Conservation (phyloP, 2,888 invertebrate genomes). For the Mythimna impura region DNA sequence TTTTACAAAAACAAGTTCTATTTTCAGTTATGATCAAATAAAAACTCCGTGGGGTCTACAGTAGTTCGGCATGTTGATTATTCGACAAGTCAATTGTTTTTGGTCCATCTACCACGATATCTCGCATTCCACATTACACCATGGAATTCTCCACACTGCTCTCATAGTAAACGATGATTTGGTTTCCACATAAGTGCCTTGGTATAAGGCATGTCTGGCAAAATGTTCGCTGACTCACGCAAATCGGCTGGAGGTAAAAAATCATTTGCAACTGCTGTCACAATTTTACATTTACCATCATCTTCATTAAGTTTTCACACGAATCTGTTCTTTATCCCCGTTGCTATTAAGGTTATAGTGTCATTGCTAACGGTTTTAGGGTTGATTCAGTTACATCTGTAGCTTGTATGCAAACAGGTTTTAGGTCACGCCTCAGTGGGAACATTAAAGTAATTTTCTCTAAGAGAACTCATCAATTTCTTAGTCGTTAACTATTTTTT, state of each 20-base stretch:
- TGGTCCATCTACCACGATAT: slow-evolving; percentile 52
- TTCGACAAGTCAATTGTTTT: slow-evolving; percentile 58
- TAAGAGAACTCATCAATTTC: slow-evolving; percentile 81
- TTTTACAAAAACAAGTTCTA: slow-evolving; percentile 43
- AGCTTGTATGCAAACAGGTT: slow-evolving; percentile 58
- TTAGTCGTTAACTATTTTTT: slow-evolving; percentile 76
- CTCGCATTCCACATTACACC: slow-evolving; percentile 25
- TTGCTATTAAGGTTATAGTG: slow-evolving; percentile 52
- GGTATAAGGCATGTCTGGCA: slow-evolving; percentile 70
- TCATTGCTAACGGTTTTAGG: slow-evolving; percentile 36
- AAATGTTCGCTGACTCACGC: slow-evolving; percentile 83
- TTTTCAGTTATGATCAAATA: slow-evolving; percentile 57
- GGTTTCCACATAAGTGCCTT: slow-evolving; percentile 33
- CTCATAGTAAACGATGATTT: slow-evolving; percentile 36
- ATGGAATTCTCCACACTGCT: slow-evolving; percentile 14
- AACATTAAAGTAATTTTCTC: slow-evolving; percentile 80
- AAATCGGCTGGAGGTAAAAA: slow-evolving; percentile 68
- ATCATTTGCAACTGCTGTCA: slow-evolving; percentile 60
- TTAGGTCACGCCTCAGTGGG: slow-evolving; percentile 72
- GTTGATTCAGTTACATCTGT: slow-evolving; percentile 52
- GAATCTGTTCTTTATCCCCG: slow-evolving; percentile 65
- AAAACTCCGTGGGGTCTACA: slow-evolving; percentile 55
- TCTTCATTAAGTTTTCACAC: slow-evolving; percentile 55
- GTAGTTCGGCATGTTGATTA: slow-evolving; percentile 57
- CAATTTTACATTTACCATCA: slow-evolving; percentile 61